A percentile compares a stretch with the other conserved stretches of the same genome.
Conservation (phyloP, 2,797 vertebrate species). For the Pantherophis alleghaniensis region DNA sequence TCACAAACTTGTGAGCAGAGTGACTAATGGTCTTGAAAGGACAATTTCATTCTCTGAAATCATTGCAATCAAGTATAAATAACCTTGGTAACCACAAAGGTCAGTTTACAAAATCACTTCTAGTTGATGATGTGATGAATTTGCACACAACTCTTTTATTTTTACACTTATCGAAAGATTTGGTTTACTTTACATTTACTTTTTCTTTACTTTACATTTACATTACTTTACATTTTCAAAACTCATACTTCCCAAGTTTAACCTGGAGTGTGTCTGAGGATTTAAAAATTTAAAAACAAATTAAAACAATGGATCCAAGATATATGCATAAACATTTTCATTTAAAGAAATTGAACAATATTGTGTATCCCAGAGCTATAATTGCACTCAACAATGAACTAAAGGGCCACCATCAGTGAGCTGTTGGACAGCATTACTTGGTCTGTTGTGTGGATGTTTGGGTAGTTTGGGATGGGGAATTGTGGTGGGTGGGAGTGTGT, state of each 20-base stretch:
- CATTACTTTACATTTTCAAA: neutral
- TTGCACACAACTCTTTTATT: neutral
- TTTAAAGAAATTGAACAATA: neutral
- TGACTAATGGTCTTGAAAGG: neutral
- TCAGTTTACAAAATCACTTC: neutral
- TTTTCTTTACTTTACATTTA: neutral
- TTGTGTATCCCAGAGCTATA: neutral
- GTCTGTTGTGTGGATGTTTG: no score
- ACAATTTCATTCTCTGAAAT: neutral
- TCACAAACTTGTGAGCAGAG: neutral
- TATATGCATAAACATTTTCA: neutral
- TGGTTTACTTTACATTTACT: neutral
- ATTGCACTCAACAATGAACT: no score
- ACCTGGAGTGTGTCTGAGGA: neutral
- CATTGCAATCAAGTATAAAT: neutral
- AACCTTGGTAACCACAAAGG: neutral
- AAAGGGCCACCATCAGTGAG: no score
- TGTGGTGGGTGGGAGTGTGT: no score
- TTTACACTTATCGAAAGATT: neutral
- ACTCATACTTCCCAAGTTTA: neutral
- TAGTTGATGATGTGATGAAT: neutral
- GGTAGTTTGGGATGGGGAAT: no score
- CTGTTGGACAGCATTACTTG: no score
- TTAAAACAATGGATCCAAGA: neutral
- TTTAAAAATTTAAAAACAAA: neutral